Conservation (phyloP, 1,140 invertebrate genomes). For the Meloidogyne chitwoodi region DNA sequence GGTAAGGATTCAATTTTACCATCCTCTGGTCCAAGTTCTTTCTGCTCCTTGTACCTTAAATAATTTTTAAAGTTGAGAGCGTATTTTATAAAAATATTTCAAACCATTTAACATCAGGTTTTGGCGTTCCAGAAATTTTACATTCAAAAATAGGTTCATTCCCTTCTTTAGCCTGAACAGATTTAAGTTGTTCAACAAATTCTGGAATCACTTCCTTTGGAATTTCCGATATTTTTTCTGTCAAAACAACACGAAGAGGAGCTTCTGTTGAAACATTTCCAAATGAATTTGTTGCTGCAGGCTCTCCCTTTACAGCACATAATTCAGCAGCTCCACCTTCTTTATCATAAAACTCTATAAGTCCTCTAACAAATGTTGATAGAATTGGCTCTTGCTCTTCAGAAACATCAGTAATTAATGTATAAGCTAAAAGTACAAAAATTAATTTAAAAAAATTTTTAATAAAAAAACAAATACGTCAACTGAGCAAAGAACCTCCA, state of each 20-base stretch:
- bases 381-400: not conserved
- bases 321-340: conserved; percentile 83
- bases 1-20: conserved; percentile 68
- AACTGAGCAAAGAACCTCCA: no score
- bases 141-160: conserved; percentile 79
- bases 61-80: no score
- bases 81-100: no score
- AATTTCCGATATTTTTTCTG: conserved; percentile 3
- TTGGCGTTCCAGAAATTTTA: conserved; percentile 72
- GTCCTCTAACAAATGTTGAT: conserved; percentile 27
- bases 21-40: conserved; percentile 40
- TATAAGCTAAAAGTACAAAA: conserved; percentile 2
- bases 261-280: conserved; percentile 51
- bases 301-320: conserved; percentile 79
- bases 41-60: conserved; percentile 49
- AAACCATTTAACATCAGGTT: conserved; percentile 48
- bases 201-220: conserved; percentile 40
- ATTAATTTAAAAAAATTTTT: no score
- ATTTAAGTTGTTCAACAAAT: conserved; percentile 44
- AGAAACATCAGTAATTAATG: not conserved
- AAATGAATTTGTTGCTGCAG: conserved; percentile 61
- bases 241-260: conserved; percentile 60
- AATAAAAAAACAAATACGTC: no score
- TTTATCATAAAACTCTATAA: conserved; percentile 63
- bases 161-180: conserved; percentile 71